Evolutionary conservation across 2,888 invertebrate genomes (phyloP).

Genomic region (Polydrusus tereticollis): DNA sequence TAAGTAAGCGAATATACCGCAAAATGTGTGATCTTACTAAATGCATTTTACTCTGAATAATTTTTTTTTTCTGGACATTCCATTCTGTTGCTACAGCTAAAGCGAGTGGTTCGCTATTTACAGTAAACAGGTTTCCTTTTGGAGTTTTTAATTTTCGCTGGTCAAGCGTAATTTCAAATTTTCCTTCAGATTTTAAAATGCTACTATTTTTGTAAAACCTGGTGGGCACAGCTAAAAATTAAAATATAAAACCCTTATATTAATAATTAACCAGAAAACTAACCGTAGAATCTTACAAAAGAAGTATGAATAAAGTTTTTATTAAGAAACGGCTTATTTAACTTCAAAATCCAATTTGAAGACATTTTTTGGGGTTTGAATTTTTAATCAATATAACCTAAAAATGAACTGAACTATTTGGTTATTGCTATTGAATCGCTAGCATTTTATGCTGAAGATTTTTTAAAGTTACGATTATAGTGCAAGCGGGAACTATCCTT

Average conservation of each 20-base stretch:
- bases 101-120: conserved; percentile 90
- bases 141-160: conserved; percentile 93
- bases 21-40: conserved; percentile 73
- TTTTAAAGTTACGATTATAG: too few species aligned
- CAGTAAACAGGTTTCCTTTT: conserved; percentile 79
- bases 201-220: conserved; percentile 56
- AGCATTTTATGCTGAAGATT: too few species aligned
- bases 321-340: too few species aligned
- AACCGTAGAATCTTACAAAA: too few species aligned
- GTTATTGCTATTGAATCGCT: too few species aligned
- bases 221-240: conserved; percentile 52
- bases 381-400: too few species aligned
- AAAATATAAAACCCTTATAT: background rate
- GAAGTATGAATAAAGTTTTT: too few species aligned
- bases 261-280: too few species aligned
- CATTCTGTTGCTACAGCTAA: conserved; percentile 95
- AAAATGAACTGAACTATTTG: too few species aligned
- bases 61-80: conserved; percentile 85
- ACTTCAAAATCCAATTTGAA: too few species aligned
- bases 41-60: conserved; percentile 89
- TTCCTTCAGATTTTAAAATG: conserved; percentile 54
- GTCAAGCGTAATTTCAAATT: conserved; percentile 89
- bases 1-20: background rate
- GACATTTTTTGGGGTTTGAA: too few species aligned
- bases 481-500: too few species aligned